These are phyloP conservation scores for Toxotes chatareus DNA, from an alignment of 2,113 vertebrate species.

Conservation along the genomic window DNA sequence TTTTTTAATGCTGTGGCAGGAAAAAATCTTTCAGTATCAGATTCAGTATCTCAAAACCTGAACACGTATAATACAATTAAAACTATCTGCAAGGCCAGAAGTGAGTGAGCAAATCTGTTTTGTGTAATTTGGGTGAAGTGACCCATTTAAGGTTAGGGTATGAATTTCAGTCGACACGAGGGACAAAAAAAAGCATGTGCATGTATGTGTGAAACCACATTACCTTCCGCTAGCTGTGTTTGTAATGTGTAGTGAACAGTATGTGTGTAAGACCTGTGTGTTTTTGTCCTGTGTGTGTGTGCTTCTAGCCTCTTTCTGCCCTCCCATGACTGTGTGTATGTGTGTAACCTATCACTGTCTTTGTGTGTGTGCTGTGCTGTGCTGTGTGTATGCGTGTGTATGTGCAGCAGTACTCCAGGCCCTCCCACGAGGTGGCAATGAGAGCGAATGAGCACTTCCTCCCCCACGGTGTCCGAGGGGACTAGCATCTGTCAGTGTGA, in stretches of 20 bases:
- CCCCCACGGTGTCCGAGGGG: constrained; percentile 68
- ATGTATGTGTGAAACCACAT: constrained; percentile 1
- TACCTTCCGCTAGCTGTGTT: neutral
- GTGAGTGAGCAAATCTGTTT: neutral
- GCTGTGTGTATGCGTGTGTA: constrained; percentile 22
- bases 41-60: neutral
- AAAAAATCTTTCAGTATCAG: no score
- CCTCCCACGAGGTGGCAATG: constrained; percentile 63
- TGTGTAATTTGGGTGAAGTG: neutral
- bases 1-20: no score
- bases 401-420: constrained; percentile 20
- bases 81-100: neutral
- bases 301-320: neutral
- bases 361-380: constrained; percentile 6
- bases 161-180: neutral
- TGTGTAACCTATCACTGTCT: constrained; percentile 25
- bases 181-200: neutral
- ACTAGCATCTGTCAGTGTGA: constrained; percentile 76
- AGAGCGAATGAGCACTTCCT: constrained; percentile 74
- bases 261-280: constrained; percentile 1
- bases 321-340: constrained; percentile 12
- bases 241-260: neutral
- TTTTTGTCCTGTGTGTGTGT: neutral
- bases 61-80: neutral
- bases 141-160: neutral